phyloP scores from a whole-genome alignment of 2,797 vertebrate species.

The Microcaecilia unicolor region DNA sequence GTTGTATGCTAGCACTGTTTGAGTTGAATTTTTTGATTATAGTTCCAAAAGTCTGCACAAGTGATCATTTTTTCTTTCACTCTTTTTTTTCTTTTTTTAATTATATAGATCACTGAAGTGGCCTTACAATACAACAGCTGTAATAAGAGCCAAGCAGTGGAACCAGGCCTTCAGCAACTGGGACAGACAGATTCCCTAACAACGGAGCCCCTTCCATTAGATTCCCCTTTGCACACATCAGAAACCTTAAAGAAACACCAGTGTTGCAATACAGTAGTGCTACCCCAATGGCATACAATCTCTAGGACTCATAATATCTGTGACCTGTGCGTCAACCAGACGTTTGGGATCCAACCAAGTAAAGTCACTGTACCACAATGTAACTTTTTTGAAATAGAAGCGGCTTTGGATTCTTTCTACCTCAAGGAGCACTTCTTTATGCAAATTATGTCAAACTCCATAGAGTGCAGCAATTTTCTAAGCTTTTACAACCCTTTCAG shows the following conservation, averaged over 20 bases:
- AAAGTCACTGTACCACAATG: slow-evolving; percentile 45
- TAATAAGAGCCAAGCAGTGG: slow-evolving; percentile 38
- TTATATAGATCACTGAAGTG: slow-evolving; percentile 72
- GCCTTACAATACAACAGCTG: slow-evolving; percentile 85
- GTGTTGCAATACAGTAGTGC: slow-evolving; percentile 78
- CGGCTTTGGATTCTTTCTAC: slow-evolving; percentile 62
- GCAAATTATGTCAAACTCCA: slow-evolving; percentile 35
- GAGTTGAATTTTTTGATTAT: background rate
- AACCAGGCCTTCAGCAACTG: slow-evolving; percentile 20
- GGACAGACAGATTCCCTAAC: slow-evolving; percentile 14
- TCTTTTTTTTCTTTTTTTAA: background rate
- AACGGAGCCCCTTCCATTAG: slow-evolving; percentile 14
- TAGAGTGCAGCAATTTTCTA: slow-evolving; percentile 68
- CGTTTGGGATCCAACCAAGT: slow-evolving; percentile 27
- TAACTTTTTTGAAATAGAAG: slow-evolving; percentile 52
- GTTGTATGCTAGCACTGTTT: background rate
- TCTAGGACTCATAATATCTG: slow-evolving; percentile 63
- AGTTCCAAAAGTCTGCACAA: background rate
- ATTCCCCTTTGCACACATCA: background rate
- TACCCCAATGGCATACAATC: slow-evolving; percentile 52
- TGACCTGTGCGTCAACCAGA: slow-evolving; percentile 74
- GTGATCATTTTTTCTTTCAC: background rate
- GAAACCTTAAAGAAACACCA: slow-evolving; percentile 20
- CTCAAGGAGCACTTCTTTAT: slow-evolving; percentile 56
- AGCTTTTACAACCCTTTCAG: slow-evolving; percentile 73